Evolutionary conservation across 1,140 invertebrate species (phyloP).

Genomic region (Sycophila sp.): DNA sequence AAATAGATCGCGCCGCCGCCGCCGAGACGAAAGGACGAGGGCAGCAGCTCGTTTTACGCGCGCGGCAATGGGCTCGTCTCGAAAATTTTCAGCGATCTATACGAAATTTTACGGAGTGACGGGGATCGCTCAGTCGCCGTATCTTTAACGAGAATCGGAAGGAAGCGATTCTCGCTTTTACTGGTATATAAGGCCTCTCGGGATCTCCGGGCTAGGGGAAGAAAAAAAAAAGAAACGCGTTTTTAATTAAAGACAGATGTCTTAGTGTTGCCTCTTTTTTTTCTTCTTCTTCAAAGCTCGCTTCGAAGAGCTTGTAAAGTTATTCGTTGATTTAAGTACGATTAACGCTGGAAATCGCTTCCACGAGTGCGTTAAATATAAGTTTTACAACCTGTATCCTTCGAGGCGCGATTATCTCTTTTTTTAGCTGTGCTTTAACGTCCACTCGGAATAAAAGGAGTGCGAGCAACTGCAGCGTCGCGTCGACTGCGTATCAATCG

Average conservation of each 20-base stretch:
- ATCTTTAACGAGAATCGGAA: constrained; percentile 34
- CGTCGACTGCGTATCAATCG: too few species aligned
- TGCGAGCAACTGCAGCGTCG: too few species aligned
- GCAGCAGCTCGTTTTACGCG: constrained; percentile 3
- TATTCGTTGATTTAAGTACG: too few species aligned
- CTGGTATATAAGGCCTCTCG: neutral
- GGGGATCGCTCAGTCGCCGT: neutral
- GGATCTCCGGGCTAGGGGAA: too few species aligned
- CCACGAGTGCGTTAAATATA: too few species aligned
- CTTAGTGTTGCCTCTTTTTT: neutral
- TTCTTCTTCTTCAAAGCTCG: neutral
- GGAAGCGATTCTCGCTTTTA: constrained; percentile 12
- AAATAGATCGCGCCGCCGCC: constrained; percentile 52
- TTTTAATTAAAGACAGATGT: constrained; percentile 34
- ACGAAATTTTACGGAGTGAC: constrained; percentile 16
- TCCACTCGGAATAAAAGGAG: too few species aligned
- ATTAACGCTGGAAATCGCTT: too few species aligned
- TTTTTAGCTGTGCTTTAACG: neutral
- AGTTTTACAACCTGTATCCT: too few species aligned
- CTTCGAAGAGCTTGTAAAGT: too few species aligned
- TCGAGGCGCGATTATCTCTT: too few species aligned
- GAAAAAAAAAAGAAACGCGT: neutral
- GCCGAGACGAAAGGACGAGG: neutral
- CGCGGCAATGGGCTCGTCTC: neutral
- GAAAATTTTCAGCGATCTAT: constrained; percentile 22